Evolutionary conservation across 2,797 vertebrate species (phyloP), one percentile per base, ranked within the genome.

Genomic region (Knipowitschia caucasica): DNA sequence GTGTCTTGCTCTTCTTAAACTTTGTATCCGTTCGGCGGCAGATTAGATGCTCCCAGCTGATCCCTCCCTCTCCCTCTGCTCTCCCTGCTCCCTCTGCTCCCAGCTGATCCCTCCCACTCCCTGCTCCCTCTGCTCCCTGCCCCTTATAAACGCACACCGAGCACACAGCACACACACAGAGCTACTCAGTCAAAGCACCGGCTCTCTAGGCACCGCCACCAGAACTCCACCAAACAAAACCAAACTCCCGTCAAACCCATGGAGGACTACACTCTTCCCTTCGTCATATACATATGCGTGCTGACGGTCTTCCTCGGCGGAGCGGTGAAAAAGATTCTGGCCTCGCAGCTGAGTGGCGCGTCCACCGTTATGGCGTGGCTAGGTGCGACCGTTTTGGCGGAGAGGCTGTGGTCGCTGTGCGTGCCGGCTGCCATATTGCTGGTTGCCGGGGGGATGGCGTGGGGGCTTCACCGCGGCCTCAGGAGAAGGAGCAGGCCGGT

Each of bases 271-370:
- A 74, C 75, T 4, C 75, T 91, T 10, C 86, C 86, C 29, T 82
- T 85, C 58, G 90, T 89, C 88, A 87, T 91, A 45, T 89, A 89
- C 80, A 65, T 89, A 62, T 81, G 46, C 0, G 83, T 86, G 8
- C 62, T 89, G 47, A 73, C 83, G 0, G 58, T 88, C 58, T 50
- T 91, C 4, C 50, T 89, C 0, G 83, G 82, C 0, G 83, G 88
- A 4, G 79, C 74, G 14, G 57, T 88, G 74, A 89, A 88, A 78
- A 89, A 80, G 83, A 67, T 83, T 1, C 24, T 89, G 75, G 73
- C 80, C 2, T 78, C 70, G 40, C 86, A 89, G 53, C 70, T 89
- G 71, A 85, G 84, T 18, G 35, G 77, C 0, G 63, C 81, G 27
- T 80, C 86, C 11, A 77, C 80, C 0, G 31, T 91, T 62, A 68